phyloP scores from a whole-genome alignment of 2,888 invertebrate species.

The Melipona bicolor region DNA sequence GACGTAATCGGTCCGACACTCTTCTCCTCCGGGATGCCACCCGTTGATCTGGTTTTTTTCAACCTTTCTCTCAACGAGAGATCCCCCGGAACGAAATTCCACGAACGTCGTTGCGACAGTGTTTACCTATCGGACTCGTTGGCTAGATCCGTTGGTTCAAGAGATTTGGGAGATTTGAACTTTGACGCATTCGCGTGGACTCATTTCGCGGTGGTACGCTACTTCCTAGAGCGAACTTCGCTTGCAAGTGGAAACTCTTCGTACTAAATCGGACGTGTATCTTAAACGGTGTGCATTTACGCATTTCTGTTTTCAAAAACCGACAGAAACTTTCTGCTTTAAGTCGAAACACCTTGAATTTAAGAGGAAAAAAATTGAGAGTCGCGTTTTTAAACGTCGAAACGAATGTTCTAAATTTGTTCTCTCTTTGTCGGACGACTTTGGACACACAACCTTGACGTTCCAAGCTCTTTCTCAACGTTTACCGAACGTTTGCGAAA shows the following conservation, averaged over 20 bases:
- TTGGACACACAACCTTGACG: background rate
- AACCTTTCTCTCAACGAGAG: background rate
- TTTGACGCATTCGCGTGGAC: background rate
- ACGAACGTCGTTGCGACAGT: background rate
- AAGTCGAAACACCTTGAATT: too few relatives aligned
- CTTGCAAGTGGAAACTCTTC: too few relatives aligned
- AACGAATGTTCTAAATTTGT: too few relatives aligned
- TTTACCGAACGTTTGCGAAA: background rate
- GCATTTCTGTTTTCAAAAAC: too few relatives aligned
- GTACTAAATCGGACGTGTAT: too few relatives aligned
- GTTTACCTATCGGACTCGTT: background rate
- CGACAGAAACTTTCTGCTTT: too few relatives aligned
- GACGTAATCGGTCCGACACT: conserved; percentile 28
- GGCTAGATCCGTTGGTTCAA: background rate
- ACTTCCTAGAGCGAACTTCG: too few relatives aligned
- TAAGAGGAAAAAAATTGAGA: too few relatives aligned
- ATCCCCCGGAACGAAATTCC: background rate
- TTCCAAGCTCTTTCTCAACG: conserved; percentile 2
- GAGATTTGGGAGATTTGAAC: background rate
- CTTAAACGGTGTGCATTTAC: too few relatives aligned
- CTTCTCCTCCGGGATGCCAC: conserved; percentile 29
- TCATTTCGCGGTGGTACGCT: too few relatives aligned
- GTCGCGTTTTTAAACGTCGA: too few relatives aligned
- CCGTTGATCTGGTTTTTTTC: conserved; percentile 31
- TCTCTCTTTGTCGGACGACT: too few relatives aligned